These are phyloP conservation scores for Dallia pectoralis DNA, from an alignment of 2,797 vertebrate genomes.

Conservation along the genomic window DNA sequence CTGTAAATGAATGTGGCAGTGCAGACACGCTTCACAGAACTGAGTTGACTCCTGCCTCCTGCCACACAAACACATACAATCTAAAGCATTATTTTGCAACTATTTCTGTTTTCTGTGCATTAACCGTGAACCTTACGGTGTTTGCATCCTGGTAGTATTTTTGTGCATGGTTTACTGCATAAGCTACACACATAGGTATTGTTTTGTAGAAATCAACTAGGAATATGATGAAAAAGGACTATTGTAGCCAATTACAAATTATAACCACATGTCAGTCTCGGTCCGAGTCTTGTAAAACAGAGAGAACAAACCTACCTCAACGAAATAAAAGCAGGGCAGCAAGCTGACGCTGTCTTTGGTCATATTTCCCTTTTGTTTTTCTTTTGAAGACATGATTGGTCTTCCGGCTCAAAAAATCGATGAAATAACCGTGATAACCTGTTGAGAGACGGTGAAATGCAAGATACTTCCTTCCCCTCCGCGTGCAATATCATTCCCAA, in stretches of 20 bases:
- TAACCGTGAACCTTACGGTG: not conserved
- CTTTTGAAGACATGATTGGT: conserved; percentile 85
- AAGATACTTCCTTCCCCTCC: conserved; percentile 31
- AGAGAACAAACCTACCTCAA: conserved; percentile 82
- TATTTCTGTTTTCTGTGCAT: too few species aligned
- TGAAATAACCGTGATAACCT: conserved; percentile 43
- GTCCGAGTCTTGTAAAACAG: not conserved
- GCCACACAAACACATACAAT: not conserved
- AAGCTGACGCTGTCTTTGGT: conserved; percentile 95
- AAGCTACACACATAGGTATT: too few species aligned
- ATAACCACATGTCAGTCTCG: too few species aligned
- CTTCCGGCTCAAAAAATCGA: conserved; percentile 31
- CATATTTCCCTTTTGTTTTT: conserved; percentile 78
- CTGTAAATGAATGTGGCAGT: not conserved
- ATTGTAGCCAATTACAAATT: not conserved
- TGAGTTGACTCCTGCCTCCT: not conserved
- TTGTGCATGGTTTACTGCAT: not conserved
- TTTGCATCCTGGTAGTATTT: not conserved
- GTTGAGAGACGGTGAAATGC: conserved; percentile 37
- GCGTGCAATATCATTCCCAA: conserved; percentile 58
- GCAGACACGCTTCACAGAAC: not conserved
- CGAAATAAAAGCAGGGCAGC: conserved; percentile 96
- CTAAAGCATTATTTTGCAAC: not conserved
- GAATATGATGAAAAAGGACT: too few species aligned
- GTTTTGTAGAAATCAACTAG: too few species aligned